Percentiles rank a stretch among this genome's conserved stretches.
Evolutionary conservation across 2,113 vertebrate species (phyloP).

Genomic region (Parotia lawesii): DNA sequence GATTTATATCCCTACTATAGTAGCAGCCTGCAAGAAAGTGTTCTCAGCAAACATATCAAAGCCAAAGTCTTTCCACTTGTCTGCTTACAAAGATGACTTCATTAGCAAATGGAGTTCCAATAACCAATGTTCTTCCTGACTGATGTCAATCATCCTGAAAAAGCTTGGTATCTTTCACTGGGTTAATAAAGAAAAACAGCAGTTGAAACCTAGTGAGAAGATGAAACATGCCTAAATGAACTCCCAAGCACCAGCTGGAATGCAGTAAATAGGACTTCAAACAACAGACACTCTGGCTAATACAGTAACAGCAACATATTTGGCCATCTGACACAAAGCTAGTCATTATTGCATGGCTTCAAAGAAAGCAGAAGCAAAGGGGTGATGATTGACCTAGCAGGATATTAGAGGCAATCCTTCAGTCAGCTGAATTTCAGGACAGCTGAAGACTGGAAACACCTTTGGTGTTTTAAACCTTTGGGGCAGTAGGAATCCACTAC

Average conservation of each 20-base stretch:
- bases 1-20: not conserved
- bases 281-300: not conserved
- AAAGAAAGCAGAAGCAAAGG: not conserved
- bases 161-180: not conserved
- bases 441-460: not conserved
- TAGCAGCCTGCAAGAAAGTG: not conserved
- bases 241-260: not conserved
- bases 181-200: constrained; percentile 16
- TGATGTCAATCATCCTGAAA: constrained; percentile 6
- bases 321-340: constrained; percentile 14
- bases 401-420: not conserved
- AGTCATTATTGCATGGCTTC: not conserved
- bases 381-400: not conserved
- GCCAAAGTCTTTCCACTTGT: not conserved
- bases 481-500: not conserved
- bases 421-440: not conserved
- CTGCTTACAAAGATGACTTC: not conserved
- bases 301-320: not conserved
- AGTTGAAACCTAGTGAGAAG: not conserved
- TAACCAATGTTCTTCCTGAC: not conserved
- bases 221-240: constrained; percentile 1
- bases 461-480: not conserved
- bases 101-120: not conserved
- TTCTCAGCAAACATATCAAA: not conserved
- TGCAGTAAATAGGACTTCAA: constrained; percentile 19